Evolutionary conservation across 1,140 invertebrate species (phyloP), one percentile per base, ranked within the genome.

Genomic region (Magallana angulata): DNA sequence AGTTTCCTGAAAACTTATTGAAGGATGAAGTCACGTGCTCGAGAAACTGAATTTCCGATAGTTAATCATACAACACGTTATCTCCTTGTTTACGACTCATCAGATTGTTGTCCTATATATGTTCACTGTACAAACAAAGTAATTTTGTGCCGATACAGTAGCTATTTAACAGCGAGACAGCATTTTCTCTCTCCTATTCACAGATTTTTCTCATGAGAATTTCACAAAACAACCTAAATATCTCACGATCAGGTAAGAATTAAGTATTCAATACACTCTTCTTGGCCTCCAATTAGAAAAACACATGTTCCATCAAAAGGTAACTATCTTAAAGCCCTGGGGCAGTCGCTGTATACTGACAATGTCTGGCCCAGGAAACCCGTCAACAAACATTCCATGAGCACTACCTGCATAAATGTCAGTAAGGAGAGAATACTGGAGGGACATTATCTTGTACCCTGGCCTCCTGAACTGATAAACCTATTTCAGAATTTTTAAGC

Each of bases 271-370:
- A 76, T 76, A 76, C 68, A 76, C 68, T 30, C 8, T 18, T 18
- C 24, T 30, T 30, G 68, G 68, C 68, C 12, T 76, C 68, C 68
- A 76, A 76, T 76, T 76, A 76, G 68, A 76, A 76, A 64, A 76
- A 76, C 68, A 76, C 68, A 76, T 76, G 68, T 76, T 76, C 68
- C 68, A 76, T 76, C 68, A 76, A 76, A 76, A 76, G 6, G 68
- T 76, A 76, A 71, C 68, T 71, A 71, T 76, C 24, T 30, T 12
- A 11, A 30, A 30, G 24, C 68, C 68, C n/a, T 18, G 11, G 68
- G 68, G 68, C 68, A 64, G 12, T n/a, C n/a, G 18, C 60, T 30
- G 14, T 12, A 12, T 76, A 76, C 11, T 76, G 12, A 76, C 68
- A 76, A 76, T 36, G 68, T 76, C 24, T 36, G 68, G 68, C 8